Conservation (phyloP, 2,797 vertebrate genomes). For the Loriculus beryllinus region DNA sequence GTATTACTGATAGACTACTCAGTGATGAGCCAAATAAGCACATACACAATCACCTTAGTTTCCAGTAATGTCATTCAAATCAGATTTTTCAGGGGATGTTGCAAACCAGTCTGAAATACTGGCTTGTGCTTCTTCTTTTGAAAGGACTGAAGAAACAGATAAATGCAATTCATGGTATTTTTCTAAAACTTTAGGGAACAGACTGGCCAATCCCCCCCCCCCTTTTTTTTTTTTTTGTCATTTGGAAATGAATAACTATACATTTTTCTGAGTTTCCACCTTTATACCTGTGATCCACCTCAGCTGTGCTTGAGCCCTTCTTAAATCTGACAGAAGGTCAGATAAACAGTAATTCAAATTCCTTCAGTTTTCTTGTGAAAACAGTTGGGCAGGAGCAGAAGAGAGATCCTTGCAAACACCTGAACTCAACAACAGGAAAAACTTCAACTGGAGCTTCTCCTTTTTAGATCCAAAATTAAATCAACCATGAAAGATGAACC, state of each 20-base stretch:
- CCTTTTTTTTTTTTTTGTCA: background rate
- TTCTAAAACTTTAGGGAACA: background rate
- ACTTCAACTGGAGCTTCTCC: background rate
- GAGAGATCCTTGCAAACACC: background rate
- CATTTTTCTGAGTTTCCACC: background rate
- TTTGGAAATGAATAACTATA: background rate
- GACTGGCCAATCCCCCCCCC: fast-evolving
- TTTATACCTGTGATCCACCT: background rate
- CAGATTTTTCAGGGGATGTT: background rate
- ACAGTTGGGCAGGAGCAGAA: background rate
- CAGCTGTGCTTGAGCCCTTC: background rate
- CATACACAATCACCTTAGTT: conserved; percentile 1
- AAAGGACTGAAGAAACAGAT: background rate
- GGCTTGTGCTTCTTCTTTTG: background rate
- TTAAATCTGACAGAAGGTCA: conserved; percentile 17
- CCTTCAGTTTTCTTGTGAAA: background rate
- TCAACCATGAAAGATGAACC: background rate
- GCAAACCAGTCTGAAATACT: background rate
- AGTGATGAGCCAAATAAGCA: conserved; percentile 45
- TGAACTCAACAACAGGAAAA: background rate
- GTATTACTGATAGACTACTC: background rate
- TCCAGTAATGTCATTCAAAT: conserved; percentile 60
- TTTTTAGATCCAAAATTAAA: background rate
- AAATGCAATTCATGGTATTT: background rate
- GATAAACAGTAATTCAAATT: conserved; percentile 18